Evolutionary conservation across 2,797 vertebrate genomes (phyloP), one percentile per base, ranked within the genome.

Genomic region (Urocyon cinereoargenteus): DNA sequence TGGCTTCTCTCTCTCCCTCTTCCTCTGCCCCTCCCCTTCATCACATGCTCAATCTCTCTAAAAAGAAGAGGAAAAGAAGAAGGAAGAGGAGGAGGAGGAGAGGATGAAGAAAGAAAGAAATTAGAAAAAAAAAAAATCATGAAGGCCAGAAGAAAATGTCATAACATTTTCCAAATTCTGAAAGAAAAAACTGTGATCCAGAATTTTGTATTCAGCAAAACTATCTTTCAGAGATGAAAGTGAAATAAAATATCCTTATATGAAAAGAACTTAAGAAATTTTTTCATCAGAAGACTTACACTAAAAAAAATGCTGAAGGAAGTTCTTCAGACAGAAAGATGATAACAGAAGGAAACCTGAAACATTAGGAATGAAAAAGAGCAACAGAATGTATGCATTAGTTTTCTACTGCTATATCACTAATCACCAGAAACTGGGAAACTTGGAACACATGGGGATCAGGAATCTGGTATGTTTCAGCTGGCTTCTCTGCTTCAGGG

Each of bases 311-410:
- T 45, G 59, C 31, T 64, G 36, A n/a, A 18, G 6, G 49, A 75
- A 77, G 28, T 62, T 78, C 45, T 90, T 78, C 26, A 83, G 78
- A 88, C 53, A 94, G 61, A 91, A 87, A 93, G 36, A 78, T 72
- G 62, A 66, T 5, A 72, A 79, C 21, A 86, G 64, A 93, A 94
- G 87, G 77, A 61, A 66, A 49, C 13, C 57, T 31, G 28, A 34
- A 93, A 31, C 8, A 22, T 36, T 28, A 26, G 36, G 53, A 87
- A 59, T n/a, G 73, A 87, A 61, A 19, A 70, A 15, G 72, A 59
- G 36, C 40, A 40, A 75, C 49, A 78, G 34, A 49, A 86, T 68
- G 8, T 36, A 6, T 57, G 2, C 28, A 40, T 16, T 45, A 21
- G 36, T 77, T 66, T 88, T 77, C 78, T 82, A 6, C 34, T 49